A percentile compares a stretch with the other conserved stretches of the same genome.
These are phyloP conservation scores for Drosophila tristis DNA, from an alignment of 1,140 invertebrate genomes.

Conservation along the genomic window DNA sequence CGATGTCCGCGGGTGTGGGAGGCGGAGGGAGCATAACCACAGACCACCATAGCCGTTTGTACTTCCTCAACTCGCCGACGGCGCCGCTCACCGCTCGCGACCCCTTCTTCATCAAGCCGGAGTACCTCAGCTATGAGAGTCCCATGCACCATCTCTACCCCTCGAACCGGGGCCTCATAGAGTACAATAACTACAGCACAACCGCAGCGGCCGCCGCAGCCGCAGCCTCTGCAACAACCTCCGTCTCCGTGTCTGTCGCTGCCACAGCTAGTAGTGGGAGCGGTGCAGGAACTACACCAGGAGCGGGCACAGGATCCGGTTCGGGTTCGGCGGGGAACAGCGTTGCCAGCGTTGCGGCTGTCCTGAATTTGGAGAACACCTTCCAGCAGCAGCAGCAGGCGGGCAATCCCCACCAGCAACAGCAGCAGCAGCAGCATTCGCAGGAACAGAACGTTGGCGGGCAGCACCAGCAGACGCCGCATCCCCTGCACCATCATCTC, in stretches of 20 bases:
- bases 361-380: slow-evolving; percentile 58
- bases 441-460: slow-evolving; percentile 30
- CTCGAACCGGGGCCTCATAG: slow-evolving; percentile 74
- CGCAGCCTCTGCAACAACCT: slow-evolving; percentile 52
- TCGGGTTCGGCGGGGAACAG: slow-evolving; percentile 8
- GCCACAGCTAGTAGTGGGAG: slow-evolving; percentile 42
- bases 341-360: slow-evolving; percentile 29
- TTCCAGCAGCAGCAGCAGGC: slow-evolving; percentile 50
- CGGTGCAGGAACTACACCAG: slow-evolving; percentile 38
- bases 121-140: slow-evolving; percentile 83
- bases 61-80: slow-evolving; percentile 81
- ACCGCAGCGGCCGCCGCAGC: slow-evolving; percentile 67
- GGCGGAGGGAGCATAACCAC: slow-evolving; percentile 83
- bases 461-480: slow-evolving; percentile 56
- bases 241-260: slow-evolving; percentile 28
- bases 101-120: slow-evolving; percentile 81
- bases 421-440: slow-evolving; percentile 32
- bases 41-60: slow-evolving; percentile 82
- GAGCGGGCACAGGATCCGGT: slow-evolving; percentile 43
- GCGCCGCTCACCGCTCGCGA: slow-evolving; percentile 68
- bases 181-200: slow-evolving; percentile 78
- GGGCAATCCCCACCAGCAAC: slow-evolving; percentile 51
- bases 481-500: slow-evolving; percentile 77
- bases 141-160: slow-evolving; percentile 83
- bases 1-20: slow-evolving; percentile 80